Percentiles rank a stretch among this genome's conserved stretches.
phyloP scores from a whole-genome alignment of 2,113 vertebrate species.

The Triplophysa dalaica region DNA sequence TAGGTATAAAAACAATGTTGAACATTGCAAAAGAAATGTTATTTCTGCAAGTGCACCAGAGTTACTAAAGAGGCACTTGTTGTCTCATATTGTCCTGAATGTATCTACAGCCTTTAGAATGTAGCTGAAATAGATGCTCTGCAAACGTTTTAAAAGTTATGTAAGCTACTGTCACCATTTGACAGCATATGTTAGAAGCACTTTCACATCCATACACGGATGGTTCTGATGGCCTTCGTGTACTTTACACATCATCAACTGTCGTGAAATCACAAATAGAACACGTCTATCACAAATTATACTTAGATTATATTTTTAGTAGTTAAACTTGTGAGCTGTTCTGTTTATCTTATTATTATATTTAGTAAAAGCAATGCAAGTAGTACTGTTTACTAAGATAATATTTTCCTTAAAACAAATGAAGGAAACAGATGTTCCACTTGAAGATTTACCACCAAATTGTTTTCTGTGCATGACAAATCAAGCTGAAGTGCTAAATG shows the following conservation, averaged over 20 bases:
- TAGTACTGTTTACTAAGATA: constrained; percentile 21
- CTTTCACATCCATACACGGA: constrained; percentile 52
- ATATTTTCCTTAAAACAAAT: not conserved
- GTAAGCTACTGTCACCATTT: constrained; percentile 53
- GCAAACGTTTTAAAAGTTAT: constrained; percentile 19
- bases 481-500: constrained; percentile 2
- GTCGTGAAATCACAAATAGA: not conserved
- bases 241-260: constrained; percentile 16
- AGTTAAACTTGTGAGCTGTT: constrained; percentile 12
- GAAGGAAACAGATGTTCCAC: not conserved
- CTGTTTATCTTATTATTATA: constrained; percentile 48
- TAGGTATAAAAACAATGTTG: not conserved
- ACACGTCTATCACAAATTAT: constrained; percentile 19
- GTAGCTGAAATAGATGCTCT: constrained; percentile 48
- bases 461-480: constrained; percentile 44
- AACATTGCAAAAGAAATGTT: not conserved
- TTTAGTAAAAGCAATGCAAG: constrained; percentile 12
- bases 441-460: constrained; percentile 24
- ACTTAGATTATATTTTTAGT: not conserved
- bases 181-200: constrained; percentile 53
- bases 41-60: not conserved
- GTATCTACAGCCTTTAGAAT: constrained; percentile 48
- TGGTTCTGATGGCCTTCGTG: constrained; percentile 45
- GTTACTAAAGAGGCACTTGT: constrained; percentile 5
- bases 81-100: constrained; percentile 43